Evolutionary conservation across 2,888 invertebrate species (phyloP), one percentile per base, ranked within the genome.

Genomic region (Hyposoter didymator): DNA sequence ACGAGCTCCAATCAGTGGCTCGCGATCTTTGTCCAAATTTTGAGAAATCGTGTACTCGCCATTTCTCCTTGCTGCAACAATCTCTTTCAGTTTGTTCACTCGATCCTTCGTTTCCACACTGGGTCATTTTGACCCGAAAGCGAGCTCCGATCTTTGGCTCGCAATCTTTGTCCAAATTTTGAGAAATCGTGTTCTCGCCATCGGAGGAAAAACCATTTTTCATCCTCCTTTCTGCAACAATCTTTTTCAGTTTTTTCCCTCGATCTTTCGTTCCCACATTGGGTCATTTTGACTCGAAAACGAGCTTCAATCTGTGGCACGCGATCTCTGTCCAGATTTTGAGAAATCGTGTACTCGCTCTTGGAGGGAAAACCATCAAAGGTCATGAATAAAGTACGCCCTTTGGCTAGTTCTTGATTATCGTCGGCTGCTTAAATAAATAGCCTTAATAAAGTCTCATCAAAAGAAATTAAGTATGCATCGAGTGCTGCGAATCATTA

Each of bases 401-500:
- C 19, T 49, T 49, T 67, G 82, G 82, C 59, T 69, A 82, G 62
- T 84, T 62, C 72, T 87, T 87, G 78, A 84, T 87, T 87, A 84
- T 69, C 73, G 67, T 82, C 80, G 0, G 39, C 55, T 55, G 69
- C 75, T 82, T 84, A 84, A 88, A 87, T 88, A 86, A 88, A 86
- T 78, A 62, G 74, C 62, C 78, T 80, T 85, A 87, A 88, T 87
- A 79, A 75, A 82, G 84, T 73, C 62, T 72, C 82, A 82, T 86
- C 82, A 78, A 78, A 52, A 79, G 72, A 79, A 84, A 84, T 89
- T 88, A 88, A 88, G 84, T 88, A 88, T 88, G 88, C 87, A 88
- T 87, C 86, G 78, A 66, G 32, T 55, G 78, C 79, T 78, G 78
- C 88, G 88, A 88, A 89, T 89, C 87, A 88, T 89, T 89, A 84